Base-by-base conservation (phyloP, 1,140 invertebrate species). In the Neodiprion lecontei region DNA sequence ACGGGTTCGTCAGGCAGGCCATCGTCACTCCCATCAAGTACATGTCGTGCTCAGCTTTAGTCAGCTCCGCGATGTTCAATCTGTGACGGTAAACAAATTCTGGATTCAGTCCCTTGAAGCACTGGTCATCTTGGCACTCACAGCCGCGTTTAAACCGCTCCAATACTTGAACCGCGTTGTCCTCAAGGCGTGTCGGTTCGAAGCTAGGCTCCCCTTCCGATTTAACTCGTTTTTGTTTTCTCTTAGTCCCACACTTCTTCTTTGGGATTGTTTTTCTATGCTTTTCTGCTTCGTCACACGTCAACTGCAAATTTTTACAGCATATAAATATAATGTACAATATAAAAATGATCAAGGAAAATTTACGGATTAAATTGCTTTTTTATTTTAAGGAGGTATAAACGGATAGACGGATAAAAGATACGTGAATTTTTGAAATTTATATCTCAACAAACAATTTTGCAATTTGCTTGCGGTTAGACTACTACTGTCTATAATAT, bases 11-110 rank as follows among this genome's bases (percentile, higher is more conserved):
- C 67, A 95, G 87, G 78, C 93, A 94, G 0, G 94, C 93, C 93
- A 94, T 95, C 9, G 93, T 95, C 17, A 95, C 92, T 65, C 94
- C 94, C 94, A 94, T 94, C 74, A 94, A 85, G 81, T 95, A 95
- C 90, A 91, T 91, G 77, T 91, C 90, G 76, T 90, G 89, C 83
- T 94, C 93, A 76, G 91, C 92, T 81, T 94, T 94, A 4, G 93
- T 95, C 21, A 95, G 83, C 83, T 95, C 94, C 4, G 94, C 94
- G 74, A 95, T 95, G 78, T 95, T 95, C 10, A 95, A 80, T 75
- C 94, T 87, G 79, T 95, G 94, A 53, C 92, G 91, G 82, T 94
- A 95, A 4, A 95, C 94, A 76, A 90, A 91, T 77, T 94, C 93
- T 5, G 93, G 90, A 84, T 92, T 94, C 47, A 95, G 85, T 9